Evolutionary conservation across 2,113 vertebrate species (phyloP).

Genomic region (Blennius ocellaris): DNA sequence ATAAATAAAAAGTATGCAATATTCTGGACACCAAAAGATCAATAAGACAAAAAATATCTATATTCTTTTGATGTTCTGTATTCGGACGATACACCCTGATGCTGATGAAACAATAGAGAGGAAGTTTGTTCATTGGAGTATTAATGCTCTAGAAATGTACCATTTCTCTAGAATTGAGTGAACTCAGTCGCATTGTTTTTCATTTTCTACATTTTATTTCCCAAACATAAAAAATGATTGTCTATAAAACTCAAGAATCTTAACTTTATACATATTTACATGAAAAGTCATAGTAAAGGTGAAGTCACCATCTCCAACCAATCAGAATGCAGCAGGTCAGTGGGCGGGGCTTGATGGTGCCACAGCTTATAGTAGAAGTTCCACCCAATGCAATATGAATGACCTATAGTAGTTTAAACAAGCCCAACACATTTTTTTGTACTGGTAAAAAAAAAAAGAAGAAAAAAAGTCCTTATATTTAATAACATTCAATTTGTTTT

Average conservation of each 20-base stretch:
- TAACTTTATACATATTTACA: background rate
- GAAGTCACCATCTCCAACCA: constrained; percentile 1
- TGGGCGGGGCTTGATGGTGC: background rate
- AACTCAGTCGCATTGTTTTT: background rate
- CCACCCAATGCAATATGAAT: background rate
- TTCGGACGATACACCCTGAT: no score
- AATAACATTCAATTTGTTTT: no score
- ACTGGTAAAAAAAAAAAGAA: background rate
- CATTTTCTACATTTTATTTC: constrained; percentile 20
- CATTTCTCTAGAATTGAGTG: no score
- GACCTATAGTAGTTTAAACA: constrained; percentile 1
- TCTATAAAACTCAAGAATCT: constrained; percentile 16
- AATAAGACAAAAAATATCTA: no score
- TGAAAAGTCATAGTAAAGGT: background rate
- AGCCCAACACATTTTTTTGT: background rate
- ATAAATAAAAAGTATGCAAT: no score
- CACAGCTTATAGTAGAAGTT: background rate
- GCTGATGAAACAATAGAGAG: no score
- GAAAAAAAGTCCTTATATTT: background rate
- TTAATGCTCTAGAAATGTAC: no score
- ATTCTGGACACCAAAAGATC: no score
- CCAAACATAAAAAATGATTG: constrained; percentile 20
- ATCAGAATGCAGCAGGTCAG: background rate
- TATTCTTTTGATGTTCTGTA: no score
- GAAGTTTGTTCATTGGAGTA: no score